These are phyloP conservation scores for Knipowitschia caucasica DNA, from an alignment of 2,797 vertebrate genomes.

Conservation along the genomic window DNA sequence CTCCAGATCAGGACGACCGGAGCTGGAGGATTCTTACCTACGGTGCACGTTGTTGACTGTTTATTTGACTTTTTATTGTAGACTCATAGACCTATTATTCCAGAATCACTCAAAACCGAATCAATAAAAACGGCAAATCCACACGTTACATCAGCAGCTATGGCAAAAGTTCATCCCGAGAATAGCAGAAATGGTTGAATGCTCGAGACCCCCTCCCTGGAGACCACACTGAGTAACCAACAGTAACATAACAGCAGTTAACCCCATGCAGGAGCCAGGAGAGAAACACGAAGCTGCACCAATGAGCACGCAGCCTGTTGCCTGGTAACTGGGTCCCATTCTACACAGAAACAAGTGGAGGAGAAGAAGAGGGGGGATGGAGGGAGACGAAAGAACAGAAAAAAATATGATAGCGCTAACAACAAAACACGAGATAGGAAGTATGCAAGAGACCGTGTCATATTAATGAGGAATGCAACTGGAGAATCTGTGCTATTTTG, in stretches of 20 bases:
- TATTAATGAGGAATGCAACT: background rate
- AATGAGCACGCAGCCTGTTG: conserved; percentile 76
- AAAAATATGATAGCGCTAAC: conserved; percentile 37
- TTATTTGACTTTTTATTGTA: background rate
- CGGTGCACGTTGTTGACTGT: too few relatives aligned
- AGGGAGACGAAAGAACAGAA: conserved; percentile 8
- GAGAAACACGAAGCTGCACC: conserved; percentile 40
- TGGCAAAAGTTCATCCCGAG: conserved; percentile 60
- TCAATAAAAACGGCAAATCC: conserved; percentile 41
- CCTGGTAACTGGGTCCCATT: conserved; percentile 77
- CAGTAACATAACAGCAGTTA: conserved; percentile 67
- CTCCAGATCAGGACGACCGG: too few relatives aligned
- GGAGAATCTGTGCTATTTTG: conserved; percentile 13
- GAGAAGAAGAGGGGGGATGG: conserved; percentile 33
- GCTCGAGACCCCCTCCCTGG: conserved; percentile 40
- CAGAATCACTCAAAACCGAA: conserved; percentile 17
- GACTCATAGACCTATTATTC: background rate
- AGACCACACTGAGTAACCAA: conserved; percentile 63
- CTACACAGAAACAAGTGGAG: conserved; percentile 47
- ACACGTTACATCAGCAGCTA: conserved; percentile 57
- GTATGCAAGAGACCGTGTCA: background rate
- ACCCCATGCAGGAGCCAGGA: conserved; percentile 48
- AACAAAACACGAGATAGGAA: conserved; percentile 11
- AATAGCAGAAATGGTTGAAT: conserved; percentile 61
- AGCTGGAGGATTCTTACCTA: too few relatives aligned